phyloP scores from a whole-genome alignment of 2,888 invertebrate genomes.

The Nasonovia ribisnigri region DNA sequence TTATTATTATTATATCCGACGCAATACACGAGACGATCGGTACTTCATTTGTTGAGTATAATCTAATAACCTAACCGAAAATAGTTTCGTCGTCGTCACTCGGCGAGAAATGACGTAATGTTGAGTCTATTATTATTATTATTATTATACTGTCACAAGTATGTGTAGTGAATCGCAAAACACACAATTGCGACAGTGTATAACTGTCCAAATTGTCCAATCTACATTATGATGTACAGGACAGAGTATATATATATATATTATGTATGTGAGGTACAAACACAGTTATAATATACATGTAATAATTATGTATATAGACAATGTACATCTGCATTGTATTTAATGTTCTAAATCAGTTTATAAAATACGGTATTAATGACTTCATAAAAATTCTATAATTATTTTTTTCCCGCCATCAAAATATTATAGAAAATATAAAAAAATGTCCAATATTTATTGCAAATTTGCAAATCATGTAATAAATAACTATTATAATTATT shows the following conservation, averaged over 20 bases:
- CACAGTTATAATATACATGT: neutral
- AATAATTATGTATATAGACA: neutral
- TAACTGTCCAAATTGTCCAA: neutral
- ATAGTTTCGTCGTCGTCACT: neutral
- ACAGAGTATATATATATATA: neutral
- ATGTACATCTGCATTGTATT: neutral
- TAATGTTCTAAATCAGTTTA: neutral
- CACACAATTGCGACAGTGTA: neutral
- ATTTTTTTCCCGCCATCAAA: neutral
- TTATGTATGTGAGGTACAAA: neutral
- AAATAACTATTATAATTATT: neutral
- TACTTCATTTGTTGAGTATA: neutral
- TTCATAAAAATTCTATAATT: neutral
- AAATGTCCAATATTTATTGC: neutral
- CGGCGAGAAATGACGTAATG: neutral
- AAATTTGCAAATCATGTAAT: neutral
- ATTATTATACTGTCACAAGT: neutral
- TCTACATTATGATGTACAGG: neutral
- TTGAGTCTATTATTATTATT: neutral
- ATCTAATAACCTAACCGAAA: too few species aligned
- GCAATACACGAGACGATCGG: neutral
- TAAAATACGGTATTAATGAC: neutral
- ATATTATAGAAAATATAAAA: neutral
- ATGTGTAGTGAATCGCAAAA: neutral
- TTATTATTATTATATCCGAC: neutral